Base-by-base conservation (phyloP, 1,140 invertebrate genomes). In the Hylaeus anthracinus region DNA sequence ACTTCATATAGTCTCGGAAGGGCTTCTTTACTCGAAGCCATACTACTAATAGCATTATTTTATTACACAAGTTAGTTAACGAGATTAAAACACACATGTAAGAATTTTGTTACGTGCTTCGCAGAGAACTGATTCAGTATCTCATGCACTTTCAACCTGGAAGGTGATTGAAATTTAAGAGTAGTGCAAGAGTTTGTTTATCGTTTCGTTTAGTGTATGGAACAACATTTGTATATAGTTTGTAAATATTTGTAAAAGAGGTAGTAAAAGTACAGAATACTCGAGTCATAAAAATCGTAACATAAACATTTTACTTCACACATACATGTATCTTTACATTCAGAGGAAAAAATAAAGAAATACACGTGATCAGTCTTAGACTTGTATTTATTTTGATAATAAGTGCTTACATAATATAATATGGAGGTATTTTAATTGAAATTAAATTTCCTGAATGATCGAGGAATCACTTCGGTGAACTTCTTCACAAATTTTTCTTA, bases 351-450 rank as follows among this genome's bases (percentile, higher is more conserved):
- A 82, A 72, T 72, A 80, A 83, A 79, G 8, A 51, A 58, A 45
- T 53, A 82, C 65, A 65, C 41, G 64, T 73, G 53, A 81, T 92
- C 91, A 93, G 91, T 93, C 91, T 93, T 91, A 92, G 82, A 89
- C 89, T 91, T 88, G 90, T 90, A 88, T 92, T 92, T 93, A 92
- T 91, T 93, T 93, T 85, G 90, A 90, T 92, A 90, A 90, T 92
- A 90, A 90, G 89, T 88, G 90, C 89, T 91, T 92, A 93, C 89
- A 92, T 86, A 90, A 89, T 88, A 85, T 87, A 89, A 87, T 92
- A 91, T 88, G 86, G 90, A 92, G 91, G 90, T 93, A 92, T 92
- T 92, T 91, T 88, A 91, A 89, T 90, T 89, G 88, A 92, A 91
- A 91, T 88, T 85, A 89, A 89, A 89, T 90, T 75, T 86, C 83